Base-by-base conservation (phyloP, 1,140 invertebrate species). In the Megathymus violae region DNA sequence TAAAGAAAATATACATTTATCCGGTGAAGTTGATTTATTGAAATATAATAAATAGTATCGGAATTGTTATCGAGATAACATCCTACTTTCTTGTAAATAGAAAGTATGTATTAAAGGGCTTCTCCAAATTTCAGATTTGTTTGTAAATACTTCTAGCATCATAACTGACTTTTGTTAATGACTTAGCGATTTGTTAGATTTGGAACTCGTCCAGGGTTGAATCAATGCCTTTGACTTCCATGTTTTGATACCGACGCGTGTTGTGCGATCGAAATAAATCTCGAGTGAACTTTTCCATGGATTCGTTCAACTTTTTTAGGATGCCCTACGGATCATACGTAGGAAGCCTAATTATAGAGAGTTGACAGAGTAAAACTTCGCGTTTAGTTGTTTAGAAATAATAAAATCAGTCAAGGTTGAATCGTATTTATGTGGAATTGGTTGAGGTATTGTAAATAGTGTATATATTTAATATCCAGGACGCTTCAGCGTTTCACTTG, bases 121-220 rank as follows among this genome's bases (percentile, higher is more conserved):
- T 22, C 2, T 3, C 19, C 19, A 22, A 3, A 22, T 22, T 22
- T 22, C 2, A 22, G 19, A 2, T 22, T 22, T 22, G 19, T 22
- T 22, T 22, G 19, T 22, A 22, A n/a, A n/a, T n/a, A 5, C 19
- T 5, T 22, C 5, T 10, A 5, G 27, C 43, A 54, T 27, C 41
- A 41, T 25, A 56, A 44, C 25, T 13, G 25, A 9, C 19, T 56
- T 56, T 58, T 41, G 40, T 25, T 44, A 14, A 56, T 46, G 52
- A 58, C 40, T 19, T 44, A 14, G 52, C 25, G 19, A 46, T 58
- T 58, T 14, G 14, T 44, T 34, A 17, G 17, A 34, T 6, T 58
- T 58, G 52, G 52, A 58, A 58, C 44, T 41, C 22, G 25, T 58
- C 52, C 52, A 58, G 19, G 27, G 31, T 58, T 43, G 13, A 56